These are phyloP conservation scores for Anolis apletophallus DNA, from an alignment of 2,797 vertebrate species.

Conservation along the genomic window DNA sequence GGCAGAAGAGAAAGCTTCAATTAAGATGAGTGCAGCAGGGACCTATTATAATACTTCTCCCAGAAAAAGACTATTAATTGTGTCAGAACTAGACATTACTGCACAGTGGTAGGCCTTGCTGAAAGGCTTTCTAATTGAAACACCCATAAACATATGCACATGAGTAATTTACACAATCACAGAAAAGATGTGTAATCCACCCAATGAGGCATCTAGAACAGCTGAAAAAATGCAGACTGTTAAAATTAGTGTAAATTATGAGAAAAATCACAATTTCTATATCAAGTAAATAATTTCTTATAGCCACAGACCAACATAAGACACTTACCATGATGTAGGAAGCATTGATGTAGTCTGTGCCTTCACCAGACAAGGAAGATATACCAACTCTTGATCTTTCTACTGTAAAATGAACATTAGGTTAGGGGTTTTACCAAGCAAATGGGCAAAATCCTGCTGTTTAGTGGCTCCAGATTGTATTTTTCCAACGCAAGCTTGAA, in stretches of 20 bases:
- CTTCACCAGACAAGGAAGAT: conserved; percentile 84
- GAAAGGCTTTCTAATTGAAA: not conserved
- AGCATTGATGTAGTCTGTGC: conserved; percentile 95
- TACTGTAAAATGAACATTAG: conserved; percentile 79
- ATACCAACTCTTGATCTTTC: conserved; percentile 91
- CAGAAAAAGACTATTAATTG: not conserved
- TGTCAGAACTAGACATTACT: not conserved
- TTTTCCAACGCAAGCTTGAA: not conserved
- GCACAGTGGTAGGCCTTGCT: not conserved
- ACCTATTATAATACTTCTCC: not conserved
- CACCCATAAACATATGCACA: not conserved
- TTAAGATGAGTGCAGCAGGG: not conserved
- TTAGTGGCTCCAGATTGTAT: not conserved
- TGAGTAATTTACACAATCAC: not conserved
- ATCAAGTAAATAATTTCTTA: too few species aligned
- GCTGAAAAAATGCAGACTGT: conserved; percentile 1
- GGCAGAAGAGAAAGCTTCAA: not conserved
- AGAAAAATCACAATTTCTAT: conserved; percentile 61
- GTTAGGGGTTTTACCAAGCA: not conserved
- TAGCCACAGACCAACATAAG: too few species aligned
- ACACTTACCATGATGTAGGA: conserved; percentile 86
- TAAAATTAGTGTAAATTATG: not conserved
- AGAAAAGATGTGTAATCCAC: not conserved
- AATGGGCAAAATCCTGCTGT: not conserved
- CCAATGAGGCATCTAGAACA: not conserved